Percentiles rank a stretch among this genome's conserved stretches.
Conservation (phyloP, 2,113 vertebrate species). For the Chascanopsetta lugubris region DNA sequence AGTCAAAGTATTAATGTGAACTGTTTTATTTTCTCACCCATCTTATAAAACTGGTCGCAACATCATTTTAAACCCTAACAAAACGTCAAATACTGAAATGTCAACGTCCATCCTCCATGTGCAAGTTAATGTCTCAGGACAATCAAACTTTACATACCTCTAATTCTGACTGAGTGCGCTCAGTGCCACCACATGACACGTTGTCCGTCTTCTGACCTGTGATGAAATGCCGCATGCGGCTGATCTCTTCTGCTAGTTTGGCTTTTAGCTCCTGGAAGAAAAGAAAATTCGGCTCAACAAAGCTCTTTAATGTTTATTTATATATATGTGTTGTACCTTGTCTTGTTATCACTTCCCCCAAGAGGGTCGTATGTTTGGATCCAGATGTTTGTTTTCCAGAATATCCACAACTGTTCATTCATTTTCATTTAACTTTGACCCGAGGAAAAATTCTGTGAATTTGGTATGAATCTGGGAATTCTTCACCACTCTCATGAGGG, state of each 20-base stretch:
- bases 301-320: background rate
- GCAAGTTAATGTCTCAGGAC: conserved; percentile 7
- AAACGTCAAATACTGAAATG: background rate
- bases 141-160: conserved; percentile 83
- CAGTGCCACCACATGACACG: conserved; percentile 61
- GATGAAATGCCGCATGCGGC: conserved; percentile 87
- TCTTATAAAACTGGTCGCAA: too few species aligned
- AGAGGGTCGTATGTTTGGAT: too few species aligned
- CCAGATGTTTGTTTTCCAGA: too few species aligned
- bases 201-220: conserved; percentile 81
- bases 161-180: conserved; percentile 83
- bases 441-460: too few species aligned
- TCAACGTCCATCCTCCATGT: conserved; percentile 13
- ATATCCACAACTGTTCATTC: too few species aligned
- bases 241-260: conserved; percentile 89
- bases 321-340: too few species aligned
- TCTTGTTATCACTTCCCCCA: too few species aligned
- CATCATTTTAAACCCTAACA: conserved; percentile 15
- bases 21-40: conserved; percentile 22
- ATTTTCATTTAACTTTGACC: too few species aligned
- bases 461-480: too few species aligned
- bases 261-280: conserved; percentile 87
- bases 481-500: too few species aligned
- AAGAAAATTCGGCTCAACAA: background rate
- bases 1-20: conserved; percentile 4